Evolutionary conservation across 1,140 invertebrate genomes (phyloP), one percentile per base, ranked within the genome.

Genomic region (Caenorhabditis latens): DNA sequence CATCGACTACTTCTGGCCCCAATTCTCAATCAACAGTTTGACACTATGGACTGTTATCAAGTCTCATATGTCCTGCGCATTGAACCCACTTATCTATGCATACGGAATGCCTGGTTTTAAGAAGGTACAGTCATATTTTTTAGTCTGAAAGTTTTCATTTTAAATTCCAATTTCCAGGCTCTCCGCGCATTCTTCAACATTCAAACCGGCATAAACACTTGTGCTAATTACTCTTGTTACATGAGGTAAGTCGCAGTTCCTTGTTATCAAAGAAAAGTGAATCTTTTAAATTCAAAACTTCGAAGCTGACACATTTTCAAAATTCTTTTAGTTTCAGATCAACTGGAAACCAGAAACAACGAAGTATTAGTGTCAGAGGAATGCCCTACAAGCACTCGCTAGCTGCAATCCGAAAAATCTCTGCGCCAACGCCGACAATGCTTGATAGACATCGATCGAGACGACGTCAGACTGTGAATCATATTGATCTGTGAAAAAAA

Each of bases 21-120:
- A 88, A 40, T 82, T 84, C 67, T 83, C 75, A 16, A 83, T 86
- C 48, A 71, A 83, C 14, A 24, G 71, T 43, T 50, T 84, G 9
- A 89, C 88, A 2, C 71, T 89, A 13, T 85, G 58, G 46, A 71
- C 88, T 24, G 88, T 89, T 11, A 88, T 89, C 43, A 71, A 89
- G 24, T 89, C 89, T 9, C 89, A 89, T 61, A 43, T 89, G 42
- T 87, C 84, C 7, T 89, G 89, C 40, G 88, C 84, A 2, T 19
- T 89, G 9, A 89, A 89, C 55, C 89, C 89, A 11, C 61, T 89
- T 1, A 89, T 89, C 83, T 89, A 89, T 46, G 89, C 89, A 13
- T 89, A 89, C 61, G 89, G 89, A 16, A 88, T 89, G 89, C 89
- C 89, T 2, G 89, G 89, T 50, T 89, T 89, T 88, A 89, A 89